Conservation (phyloP, 2,797 vertebrate genomes). For the Etheostoma nigrum region DNA sequence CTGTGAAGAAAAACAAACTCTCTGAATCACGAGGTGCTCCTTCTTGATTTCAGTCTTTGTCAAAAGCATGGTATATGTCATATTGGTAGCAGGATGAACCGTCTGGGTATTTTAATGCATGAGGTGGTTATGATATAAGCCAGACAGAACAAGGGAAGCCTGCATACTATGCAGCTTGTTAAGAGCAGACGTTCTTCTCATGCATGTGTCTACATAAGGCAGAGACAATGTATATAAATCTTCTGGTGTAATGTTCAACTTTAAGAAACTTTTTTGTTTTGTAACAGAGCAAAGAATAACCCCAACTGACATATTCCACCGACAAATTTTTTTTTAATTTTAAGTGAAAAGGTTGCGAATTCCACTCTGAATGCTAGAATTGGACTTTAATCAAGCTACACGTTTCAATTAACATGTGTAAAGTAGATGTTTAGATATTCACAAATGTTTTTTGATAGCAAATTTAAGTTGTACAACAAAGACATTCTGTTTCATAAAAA, state of each 20-base stretch:
- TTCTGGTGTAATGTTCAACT: neutral
- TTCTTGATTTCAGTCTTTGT: neutral
- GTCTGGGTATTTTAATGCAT: neutral
- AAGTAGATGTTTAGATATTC: conserved; percentile 11
- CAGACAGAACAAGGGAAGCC: conserved; percentile 32
- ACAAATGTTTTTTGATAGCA: neutral
- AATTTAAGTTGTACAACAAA: neutral
- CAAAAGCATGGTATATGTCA: neutral
- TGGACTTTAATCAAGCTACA: neutral
- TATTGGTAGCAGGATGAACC: neutral
- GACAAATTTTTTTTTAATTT: no score
- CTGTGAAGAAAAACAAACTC: conserved; percentile 2
- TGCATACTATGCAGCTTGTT: conserved; percentile 2
- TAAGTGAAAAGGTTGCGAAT: neutral
- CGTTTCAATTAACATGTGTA: neutral
- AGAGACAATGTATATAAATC: neutral
- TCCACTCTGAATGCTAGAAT: neutral
- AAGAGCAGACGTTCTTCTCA: neutral
- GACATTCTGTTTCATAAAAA: neutral
- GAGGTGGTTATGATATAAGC: conserved; percentile 38
- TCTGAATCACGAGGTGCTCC: neutral
- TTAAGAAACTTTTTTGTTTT: neutral
- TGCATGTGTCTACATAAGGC: neutral
- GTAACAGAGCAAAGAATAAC: neutral
- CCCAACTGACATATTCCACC: neutral